Percentiles rank a stretch among this genome's conserved stretches.
phyloP scores from a whole-genome alignment of 2,113 vertebrate genomes.

The Plotosus lineatus region DNA sequence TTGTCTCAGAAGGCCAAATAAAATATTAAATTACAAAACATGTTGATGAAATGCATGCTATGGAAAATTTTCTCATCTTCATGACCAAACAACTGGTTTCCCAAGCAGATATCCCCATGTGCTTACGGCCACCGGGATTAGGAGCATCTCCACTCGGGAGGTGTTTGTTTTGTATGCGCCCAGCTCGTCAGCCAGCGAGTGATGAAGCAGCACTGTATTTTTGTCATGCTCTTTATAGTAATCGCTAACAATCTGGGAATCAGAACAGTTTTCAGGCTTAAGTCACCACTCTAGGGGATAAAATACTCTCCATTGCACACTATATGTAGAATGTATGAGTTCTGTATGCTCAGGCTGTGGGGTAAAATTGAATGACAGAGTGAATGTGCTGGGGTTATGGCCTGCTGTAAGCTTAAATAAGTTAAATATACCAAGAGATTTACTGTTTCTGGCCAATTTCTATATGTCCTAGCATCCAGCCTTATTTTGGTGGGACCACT shows the following conservation, averaged over 20 bases:
- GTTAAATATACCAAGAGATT: not conserved
- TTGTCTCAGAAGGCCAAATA: not conserved
- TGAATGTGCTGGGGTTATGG: not conserved
- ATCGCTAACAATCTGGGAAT: constrained; percentile 18
- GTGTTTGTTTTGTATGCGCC: constrained; percentile 6
- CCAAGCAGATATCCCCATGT: not conserved
- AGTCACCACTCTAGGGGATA: not conserved
- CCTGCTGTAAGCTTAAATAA: not conserved
- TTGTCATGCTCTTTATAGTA: not conserved
- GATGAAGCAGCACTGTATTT: not conserved
- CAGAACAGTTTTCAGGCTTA: not conserved
- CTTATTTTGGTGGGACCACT: too few species aligned
- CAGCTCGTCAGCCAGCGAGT: constrained; percentile 31
- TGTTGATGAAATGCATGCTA: constrained; percentile 12
- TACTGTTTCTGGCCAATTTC: not conserved
- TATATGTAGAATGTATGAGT: not conserved
- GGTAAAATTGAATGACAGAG: not conserved
- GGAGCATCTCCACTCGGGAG: constrained; percentile 13
- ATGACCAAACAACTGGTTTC: constrained; percentile 8
- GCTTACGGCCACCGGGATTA: not conserved
- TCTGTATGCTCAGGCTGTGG: not conserved
- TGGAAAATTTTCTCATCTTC: not conserved
- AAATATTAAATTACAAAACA: constrained; percentile 14
- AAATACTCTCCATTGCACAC: not conserved
- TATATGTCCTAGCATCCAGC: not conserved